These are phyloP conservation scores for Cricetomys ansorgei DNA, from an alignment of 2,113 vertebrate genomes.

Conservation along the genomic window DNA sequence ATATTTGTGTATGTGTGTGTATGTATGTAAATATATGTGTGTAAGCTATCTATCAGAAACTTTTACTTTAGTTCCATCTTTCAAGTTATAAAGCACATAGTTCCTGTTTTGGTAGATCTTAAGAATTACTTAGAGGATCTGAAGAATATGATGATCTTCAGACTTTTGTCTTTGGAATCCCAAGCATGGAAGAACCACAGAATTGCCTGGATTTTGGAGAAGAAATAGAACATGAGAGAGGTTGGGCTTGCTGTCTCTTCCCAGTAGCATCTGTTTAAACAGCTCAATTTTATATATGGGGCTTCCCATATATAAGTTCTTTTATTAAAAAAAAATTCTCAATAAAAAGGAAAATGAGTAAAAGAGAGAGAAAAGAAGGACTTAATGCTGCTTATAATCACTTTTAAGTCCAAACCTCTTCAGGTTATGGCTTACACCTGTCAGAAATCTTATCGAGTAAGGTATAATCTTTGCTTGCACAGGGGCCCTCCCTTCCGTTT, in stretches of 20 bases:
- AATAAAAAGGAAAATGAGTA: not conserved
- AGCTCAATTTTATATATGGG: not conserved
- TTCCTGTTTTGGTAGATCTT: not conserved
- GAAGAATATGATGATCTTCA: not conserved
- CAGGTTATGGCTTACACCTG: not conserved
- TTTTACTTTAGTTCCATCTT: not conserved
- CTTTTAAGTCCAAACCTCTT: not conserved
- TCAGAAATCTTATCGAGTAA: not conserved
- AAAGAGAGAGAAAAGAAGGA: not conserved
- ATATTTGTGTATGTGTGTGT: not conserved
- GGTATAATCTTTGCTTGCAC: not conserved
- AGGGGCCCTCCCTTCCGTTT: accelerated
- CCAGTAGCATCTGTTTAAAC: not conserved
- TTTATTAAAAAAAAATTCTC: not conserved
- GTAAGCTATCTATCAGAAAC: not conserved
- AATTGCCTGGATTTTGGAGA: not conserved
- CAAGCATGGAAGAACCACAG: not conserved
- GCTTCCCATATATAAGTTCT: not conserved
- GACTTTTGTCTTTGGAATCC: not conserved
- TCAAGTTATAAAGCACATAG: not conserved
- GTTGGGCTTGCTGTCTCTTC: too few relatives aligned
- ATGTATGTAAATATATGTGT: accelerated
- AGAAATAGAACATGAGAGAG: not conserved
- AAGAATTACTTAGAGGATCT: not conserved
- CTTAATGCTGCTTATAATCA: not conserved